Base-by-base conservation (phyloP, 2,797 vertebrate genomes). In the Leucoraja ocellata region DNA sequence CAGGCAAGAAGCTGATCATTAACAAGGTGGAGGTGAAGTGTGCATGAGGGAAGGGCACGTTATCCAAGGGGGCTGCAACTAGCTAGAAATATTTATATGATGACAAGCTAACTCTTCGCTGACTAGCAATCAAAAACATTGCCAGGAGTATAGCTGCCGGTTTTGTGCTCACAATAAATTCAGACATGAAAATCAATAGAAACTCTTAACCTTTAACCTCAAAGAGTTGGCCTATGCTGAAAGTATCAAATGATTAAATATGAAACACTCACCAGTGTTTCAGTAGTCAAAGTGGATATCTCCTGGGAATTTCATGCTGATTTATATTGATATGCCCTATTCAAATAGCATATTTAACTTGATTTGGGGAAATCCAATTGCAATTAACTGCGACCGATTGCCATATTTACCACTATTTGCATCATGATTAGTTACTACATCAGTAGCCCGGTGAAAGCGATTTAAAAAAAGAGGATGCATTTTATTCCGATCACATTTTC, bases 161-260 rank as follows among this genome's bases (percentile, higher is more conserved):
- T 95, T 95, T 93, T 93, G 93, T 93, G 86, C 94, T 94, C 94
- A 93, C 94, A 94, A 94, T 95, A 96, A 95, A 95, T 95, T 93
- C 94, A 95, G 95, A 95, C 94, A 94, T 94, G 95, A 96, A 96
- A 96, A 96, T 96, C 96, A 96, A 96, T 96, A 95, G 92, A 94
- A 95, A 95, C 93, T 94, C 94, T 95, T 95, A 96, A 96, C 93
- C 88, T 94, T 91, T 93, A 93, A 95, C 94, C 80, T 73, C 94
- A 91, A 71, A 95, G 94, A 95, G 95, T 83, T 93, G 94, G 71
- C 86, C 93, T 95, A 94, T 94, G 94, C 90, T 93, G 94, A 95
- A 96, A 95, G 96, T 94, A 94, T 94, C 94, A 95, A 93, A 96
- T 94, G 94, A 93, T 95, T 83, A 94, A 94, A 91, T 94, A 94